Percentiles rank a stretch among this genome's conserved stretches.
Evolutionary conservation across 1,140 invertebrate genomes (phyloP).

Genomic region (Galleria mellonella): DNA sequence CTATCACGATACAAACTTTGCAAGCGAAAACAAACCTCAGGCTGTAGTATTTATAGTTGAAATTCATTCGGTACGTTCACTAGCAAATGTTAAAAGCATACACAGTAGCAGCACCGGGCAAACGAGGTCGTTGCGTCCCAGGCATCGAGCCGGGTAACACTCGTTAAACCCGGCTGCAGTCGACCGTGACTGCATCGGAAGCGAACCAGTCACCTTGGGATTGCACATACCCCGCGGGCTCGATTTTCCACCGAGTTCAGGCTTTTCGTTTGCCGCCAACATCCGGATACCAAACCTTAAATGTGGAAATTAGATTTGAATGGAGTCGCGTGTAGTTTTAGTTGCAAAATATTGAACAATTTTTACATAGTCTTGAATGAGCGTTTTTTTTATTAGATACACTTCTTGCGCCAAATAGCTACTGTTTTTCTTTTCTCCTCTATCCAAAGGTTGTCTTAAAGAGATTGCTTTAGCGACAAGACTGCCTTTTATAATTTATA

Average conservation of each 20-base stretch:
- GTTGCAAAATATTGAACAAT: too few species aligned
- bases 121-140: constrained; percentile 25
- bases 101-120: constrained; percentile 11
- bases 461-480: too few species aligned
- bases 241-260: constrained; percentile 31
- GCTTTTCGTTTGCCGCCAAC: constrained; percentile 26
- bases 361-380: too few species aligned
- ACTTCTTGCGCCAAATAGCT: too few species aligned
- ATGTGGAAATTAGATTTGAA: constrained; percentile 45
- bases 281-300: constrained; percentile 20
- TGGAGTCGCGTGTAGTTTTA: constrained; percentile 34
- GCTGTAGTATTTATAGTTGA: constrained; percentile 19
- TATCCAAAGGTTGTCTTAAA: too few species aligned
- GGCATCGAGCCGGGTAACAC: constrained; percentile 40
- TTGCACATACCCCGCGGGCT: constrained; percentile 16
- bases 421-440: too few species aligned
- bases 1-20: constrained; percentile 32
- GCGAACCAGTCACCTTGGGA: constrained; percentile 38
- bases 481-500: too few species aligned
- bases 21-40: constrained; percentile 33
- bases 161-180: constrained; percentile 43
- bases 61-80: constrained; percentile 25
- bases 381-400: too few species aligned
- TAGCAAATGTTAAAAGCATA: not conserved
- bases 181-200: constrained; percentile 49